Evolutionary conservation across 2,888 invertebrate genomes (phyloP).

Genomic region (Acronicta leporina): DNA sequence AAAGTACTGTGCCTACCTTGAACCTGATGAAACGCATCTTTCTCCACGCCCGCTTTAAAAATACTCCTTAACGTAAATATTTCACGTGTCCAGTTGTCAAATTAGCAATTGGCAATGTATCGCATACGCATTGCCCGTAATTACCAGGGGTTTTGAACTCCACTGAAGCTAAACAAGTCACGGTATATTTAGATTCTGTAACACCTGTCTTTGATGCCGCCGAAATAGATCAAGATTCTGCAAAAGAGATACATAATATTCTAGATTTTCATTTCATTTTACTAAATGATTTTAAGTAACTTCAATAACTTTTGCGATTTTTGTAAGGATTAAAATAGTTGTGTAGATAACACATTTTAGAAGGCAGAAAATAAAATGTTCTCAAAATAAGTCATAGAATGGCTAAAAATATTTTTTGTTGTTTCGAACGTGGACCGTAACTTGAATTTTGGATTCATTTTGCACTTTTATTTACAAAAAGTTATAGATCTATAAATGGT

Average conservation of each 20-base stretch:
- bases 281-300: conserved; percentile 24
- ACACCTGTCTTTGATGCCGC: conserved; percentile 59
- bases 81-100: conserved; percentile 53
- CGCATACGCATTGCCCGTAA: conserved; percentile 47
- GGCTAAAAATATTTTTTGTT: no score
- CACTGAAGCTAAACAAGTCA: conserved; percentile 29
- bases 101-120: conserved; percentile 62
- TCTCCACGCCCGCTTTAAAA: conserved; percentile 5
- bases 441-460: no score
- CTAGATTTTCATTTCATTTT: neutral
- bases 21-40: conserved; percentile 3
- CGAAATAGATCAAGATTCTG: conserved; percentile 48
- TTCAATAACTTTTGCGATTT: neutral
- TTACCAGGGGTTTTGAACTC: conserved; percentile 65
- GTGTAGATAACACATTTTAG: no score
- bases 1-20: neutral
- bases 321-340: no score
- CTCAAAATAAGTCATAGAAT: no score
- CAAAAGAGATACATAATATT: conserved; percentile 34
- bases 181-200: conserved; percentile 58
- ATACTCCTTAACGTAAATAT: conserved; percentile 20
- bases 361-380: no score
- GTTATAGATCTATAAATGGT: no score
- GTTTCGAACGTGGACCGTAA: no score
- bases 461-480: no score